Conservation (phyloP, 2,888 invertebrate species). For the Himalopsyche kuldschensis region DNA sequence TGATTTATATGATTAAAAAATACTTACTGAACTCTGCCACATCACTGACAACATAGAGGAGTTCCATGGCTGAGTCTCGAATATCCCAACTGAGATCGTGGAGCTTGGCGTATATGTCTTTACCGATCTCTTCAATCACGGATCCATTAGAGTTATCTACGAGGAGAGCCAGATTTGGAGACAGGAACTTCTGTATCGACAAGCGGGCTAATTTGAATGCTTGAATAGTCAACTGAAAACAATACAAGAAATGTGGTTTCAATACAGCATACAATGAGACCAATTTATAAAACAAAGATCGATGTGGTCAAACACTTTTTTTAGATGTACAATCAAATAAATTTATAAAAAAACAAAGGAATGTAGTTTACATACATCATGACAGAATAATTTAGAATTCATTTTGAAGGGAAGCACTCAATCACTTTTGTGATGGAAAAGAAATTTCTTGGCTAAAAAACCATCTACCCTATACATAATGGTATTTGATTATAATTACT, state of each 20-base stretch:
- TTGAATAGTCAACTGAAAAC: slow-evolving; percentile 68
- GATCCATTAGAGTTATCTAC: slow-evolving; percentile 68
- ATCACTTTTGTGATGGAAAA: too few species aligned
- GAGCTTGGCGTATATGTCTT: slow-evolving; percentile 68
- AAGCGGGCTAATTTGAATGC: slow-evolving; percentile 70
- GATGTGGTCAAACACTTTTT: too few species aligned
- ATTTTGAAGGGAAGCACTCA: too few species aligned
- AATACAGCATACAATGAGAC: too few species aligned
- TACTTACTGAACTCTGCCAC: slow-evolving; percentile 72
- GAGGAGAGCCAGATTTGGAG: slow-evolving; percentile 74
- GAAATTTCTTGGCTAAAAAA: too few species aligned
- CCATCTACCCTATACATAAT: too few species aligned
- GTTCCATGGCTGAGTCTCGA: slow-evolving; percentile 74
- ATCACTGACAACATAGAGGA: slow-evolving; percentile 68
- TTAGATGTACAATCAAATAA: too few species aligned
- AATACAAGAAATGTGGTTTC: not conserved
- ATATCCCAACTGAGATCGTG: slow-evolving; percentile 79
- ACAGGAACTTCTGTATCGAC: slow-evolving; percentile 73
- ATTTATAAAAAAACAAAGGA: too few species aligned
- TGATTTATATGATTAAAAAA: not conserved
- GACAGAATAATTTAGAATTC: too few species aligned
- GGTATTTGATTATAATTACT: too few species aligned
- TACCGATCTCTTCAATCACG: slow-evolving; percentile 66
- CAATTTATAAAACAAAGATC: too few species aligned
- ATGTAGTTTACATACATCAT: too few species aligned